Evolutionary conservation across 2,888 invertebrate genomes (phyloP), one percentile per base, ranked within the genome.

Genomic region (Eucera pruinosa): DNA sequence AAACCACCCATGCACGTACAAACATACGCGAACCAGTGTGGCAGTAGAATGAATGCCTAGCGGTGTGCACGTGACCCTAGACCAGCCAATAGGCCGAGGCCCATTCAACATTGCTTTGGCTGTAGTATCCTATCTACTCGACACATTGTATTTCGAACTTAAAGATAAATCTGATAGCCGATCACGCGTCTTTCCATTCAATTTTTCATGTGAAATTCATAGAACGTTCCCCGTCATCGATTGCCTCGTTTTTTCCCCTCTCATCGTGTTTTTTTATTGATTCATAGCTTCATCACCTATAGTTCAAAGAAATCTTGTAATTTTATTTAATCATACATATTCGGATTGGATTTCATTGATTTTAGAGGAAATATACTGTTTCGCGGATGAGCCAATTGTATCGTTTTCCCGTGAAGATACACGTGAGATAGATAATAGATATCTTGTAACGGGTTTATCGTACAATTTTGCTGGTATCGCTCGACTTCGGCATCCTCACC

Each of bases 21-120:
- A 78, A 80, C 71, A 71, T 76, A 77, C 72, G 75, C 68, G 71
- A 62, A 75, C 77, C 83, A 80, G 84, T 81, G 85, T 70, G 71
- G 69, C 67, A 67, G 78, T 66, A 87, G 85, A 84, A 86, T 84
- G 85, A 86, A 82, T 79, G 83, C 54, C 80, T 80, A 71, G 79
- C 67, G 73, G 65, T 65, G 82, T 75, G 77, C 87, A 86, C 83
- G 83, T 87, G 86, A 86, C 77, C 68, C 54, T 66, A 64, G 79
- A 66, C 67, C 78, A 83, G 76, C 86, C 87, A 87, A 87, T 86
- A 81, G 79, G 79, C 76, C 80, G 69, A 74, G 58, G 55, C 76
- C 65, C 86, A 87, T 87, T 87, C 84, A 86, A 76, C 79, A 80
- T 45, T 71, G 78, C 69, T 74, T 78, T 65, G 57, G 66, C 54